phyloP scores from a whole-genome alignment of 2,888 invertebrate species.

The Hyppa rectilinea region DNA sequence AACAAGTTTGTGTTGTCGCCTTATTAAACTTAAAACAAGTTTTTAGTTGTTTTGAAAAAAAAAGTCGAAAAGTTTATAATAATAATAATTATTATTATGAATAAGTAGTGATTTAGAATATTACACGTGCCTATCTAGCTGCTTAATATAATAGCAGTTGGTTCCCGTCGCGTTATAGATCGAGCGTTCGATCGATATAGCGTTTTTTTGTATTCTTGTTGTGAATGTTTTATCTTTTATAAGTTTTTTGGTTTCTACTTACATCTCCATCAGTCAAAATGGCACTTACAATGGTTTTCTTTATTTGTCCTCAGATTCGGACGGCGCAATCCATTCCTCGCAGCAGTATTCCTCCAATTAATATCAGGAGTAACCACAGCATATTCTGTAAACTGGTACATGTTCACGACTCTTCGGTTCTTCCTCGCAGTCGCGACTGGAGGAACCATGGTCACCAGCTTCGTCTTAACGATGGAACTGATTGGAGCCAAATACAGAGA shows the following conservation, averaged over 20 bases:
- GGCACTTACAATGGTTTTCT: background rate
- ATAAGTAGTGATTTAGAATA: background rate
- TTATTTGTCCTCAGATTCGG: conserved; percentile 91
- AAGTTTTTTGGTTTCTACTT: background rate
- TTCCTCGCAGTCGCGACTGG: conserved; percentile 94
- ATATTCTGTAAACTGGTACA: conserved; percentile 92
- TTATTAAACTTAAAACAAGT: conserved; percentile 10
- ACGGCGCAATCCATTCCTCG: conserved; percentile 93
- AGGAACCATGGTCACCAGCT: conserved; percentile 95
- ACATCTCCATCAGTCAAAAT: background rate
- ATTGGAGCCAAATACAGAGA: conserved; percentile 91
- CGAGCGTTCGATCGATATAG: too few relatives aligned
- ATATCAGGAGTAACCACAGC: conserved; percentile 93
- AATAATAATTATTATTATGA: background rate
- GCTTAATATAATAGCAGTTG: background rate
- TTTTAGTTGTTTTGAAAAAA: background rate
- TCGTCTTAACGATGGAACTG: conserved; percentile 93
- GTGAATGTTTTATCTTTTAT: background rate
- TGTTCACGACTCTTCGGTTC: conserved; percentile 93
- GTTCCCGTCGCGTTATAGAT: background rate
- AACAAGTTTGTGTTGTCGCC: background rate
- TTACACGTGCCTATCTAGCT: background rate
- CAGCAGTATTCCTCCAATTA: conserved; percentile 94
- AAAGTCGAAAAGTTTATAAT: conserved; percentile 2
- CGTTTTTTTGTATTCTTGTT: background rate